phyloP scores from a whole-genome alignment of 1,140 invertebrate species.

The Lithobius niger region DNA sequence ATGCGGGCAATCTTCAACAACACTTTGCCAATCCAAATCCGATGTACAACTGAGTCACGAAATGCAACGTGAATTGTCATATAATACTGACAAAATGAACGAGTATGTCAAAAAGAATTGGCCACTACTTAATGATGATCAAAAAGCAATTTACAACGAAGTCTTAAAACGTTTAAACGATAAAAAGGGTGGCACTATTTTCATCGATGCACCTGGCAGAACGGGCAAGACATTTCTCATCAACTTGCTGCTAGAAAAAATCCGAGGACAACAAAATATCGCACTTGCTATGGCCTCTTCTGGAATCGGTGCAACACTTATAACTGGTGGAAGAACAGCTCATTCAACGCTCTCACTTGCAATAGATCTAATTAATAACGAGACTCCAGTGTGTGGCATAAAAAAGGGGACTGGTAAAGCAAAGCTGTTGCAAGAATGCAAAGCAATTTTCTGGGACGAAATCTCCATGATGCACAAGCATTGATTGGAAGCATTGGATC shows the following conservation, averaged over 20 bases:
- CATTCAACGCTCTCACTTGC: constrained; percentile 38
- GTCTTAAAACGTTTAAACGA: constrained; percentile 27
- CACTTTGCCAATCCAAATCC: no score
- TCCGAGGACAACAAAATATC: constrained; percentile 26
- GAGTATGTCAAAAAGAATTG: constrained; percentile 25
- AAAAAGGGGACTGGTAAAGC: constrained; percentile 20
- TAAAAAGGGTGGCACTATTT: constrained; percentile 27
- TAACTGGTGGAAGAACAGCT: constrained; percentile 36
- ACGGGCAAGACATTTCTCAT: constrained; percentile 35
- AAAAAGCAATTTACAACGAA: constrained; percentile 27
- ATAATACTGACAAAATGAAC: constrained; percentile 25
- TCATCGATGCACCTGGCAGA: constrained; percentile 34
- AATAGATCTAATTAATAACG: constrained; percentile 20
- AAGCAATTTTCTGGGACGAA: constrained; percentile 21
- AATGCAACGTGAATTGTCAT: no score
- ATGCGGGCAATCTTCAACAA: no score
- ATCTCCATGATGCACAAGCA: constrained; percentile 12
- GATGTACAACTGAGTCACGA: constrained; percentile 18
- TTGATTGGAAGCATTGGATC: constrained; percentile 24
- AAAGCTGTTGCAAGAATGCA: constrained; percentile 23
- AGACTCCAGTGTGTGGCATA: constrained; percentile 29
- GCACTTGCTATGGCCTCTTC: constrained; percentile 37
- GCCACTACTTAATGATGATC: constrained; percentile 26
- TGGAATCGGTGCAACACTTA: constrained; percentile 39
- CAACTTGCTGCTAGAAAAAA: constrained; percentile 28